A percentile compares a stretch with the other conserved stretches of the same genome.
phyloP scores from a whole-genome alignment of 2,797 vertebrate species.

The Tokudaia tokunoshimensis region DNA sequence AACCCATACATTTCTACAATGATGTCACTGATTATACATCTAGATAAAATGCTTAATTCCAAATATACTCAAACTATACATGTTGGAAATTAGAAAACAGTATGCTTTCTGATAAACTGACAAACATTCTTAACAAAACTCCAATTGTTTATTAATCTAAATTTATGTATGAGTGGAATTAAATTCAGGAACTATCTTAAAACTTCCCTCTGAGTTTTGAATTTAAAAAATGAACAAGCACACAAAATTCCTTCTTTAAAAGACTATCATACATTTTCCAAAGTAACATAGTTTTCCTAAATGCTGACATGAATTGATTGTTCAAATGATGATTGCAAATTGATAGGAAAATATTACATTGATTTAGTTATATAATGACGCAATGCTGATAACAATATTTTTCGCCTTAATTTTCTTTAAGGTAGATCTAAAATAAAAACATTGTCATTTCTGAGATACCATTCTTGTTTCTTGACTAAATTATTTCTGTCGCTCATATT shows the following conservation, averaged over 20 bases:
- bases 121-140: conserved; percentile 53
- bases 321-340: conserved; percentile 4
- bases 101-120: background rate
- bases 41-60: conserved; percentile 32
- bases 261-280: background rate
- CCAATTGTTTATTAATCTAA: conserved; percentile 33
- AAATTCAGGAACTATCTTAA: conserved; percentile 19
- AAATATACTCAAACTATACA: conserved; percentile 2
- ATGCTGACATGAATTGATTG: background rate
- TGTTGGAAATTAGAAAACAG: background rate
- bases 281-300: background rate
- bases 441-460: background rate
- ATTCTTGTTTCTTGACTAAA: conserved; percentile 20
- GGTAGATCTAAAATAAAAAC: conserved; percentile 16
- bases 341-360: background rate
- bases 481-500: conserved; percentile 2
- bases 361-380: background rate
- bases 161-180: background rate
- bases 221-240: conserved; percentile 41
- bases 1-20: background rate
- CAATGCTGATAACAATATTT: background rate
- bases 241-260: background rate
- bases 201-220: background rate
- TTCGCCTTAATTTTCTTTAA: background rate
- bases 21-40: conserved; percentile 29